Evolutionary conservation across 2,113 vertebrate species (phyloP).

Genomic region (Sialia sialis): DNA sequence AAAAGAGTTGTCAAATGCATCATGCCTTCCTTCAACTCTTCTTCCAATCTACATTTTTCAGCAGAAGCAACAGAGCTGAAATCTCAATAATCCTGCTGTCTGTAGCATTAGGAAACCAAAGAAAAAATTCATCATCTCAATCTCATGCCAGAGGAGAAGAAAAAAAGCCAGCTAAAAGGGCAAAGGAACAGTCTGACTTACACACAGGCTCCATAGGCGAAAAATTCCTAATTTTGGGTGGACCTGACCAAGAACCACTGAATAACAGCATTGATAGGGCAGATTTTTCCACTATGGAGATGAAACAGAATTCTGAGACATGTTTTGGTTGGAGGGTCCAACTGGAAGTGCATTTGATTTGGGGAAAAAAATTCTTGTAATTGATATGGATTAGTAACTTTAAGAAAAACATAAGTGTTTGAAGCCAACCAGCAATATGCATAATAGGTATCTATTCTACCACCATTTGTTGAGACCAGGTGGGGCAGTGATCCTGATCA

Average conservation of each 20-base stretch:
- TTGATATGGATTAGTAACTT: not conserved
- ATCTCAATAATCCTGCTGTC: conserved; percentile 15
- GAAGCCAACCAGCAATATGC: not conserved
- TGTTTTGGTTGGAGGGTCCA: not conserved
- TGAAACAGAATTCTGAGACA: not conserved
- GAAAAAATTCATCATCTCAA: not conserved
- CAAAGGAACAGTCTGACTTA: not conserved
- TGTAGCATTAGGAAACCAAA: not conserved
- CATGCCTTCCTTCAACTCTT: not conserved
- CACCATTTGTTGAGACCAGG: too few species aligned
- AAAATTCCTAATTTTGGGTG: not conserved
- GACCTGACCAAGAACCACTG: not conserved
- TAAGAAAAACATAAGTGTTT: not conserved
- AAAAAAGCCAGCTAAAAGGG: not conserved
- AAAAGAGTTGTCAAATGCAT: not conserved
- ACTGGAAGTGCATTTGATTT: not conserved
- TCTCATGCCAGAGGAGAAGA: not conserved
- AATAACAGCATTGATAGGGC: not conserved
- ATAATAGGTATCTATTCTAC: too few species aligned
- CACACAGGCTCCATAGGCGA: not conserved
- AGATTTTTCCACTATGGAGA: not conserved
- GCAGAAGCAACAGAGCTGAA: conserved; percentile 16
- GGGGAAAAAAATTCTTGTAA: not conserved
- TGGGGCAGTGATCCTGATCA: too few species aligned
- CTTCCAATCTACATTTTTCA: not conserved